Conservation (phyloP, 2,888 invertebrate genomes). For the Leptura quadrifasciata region DNA sequence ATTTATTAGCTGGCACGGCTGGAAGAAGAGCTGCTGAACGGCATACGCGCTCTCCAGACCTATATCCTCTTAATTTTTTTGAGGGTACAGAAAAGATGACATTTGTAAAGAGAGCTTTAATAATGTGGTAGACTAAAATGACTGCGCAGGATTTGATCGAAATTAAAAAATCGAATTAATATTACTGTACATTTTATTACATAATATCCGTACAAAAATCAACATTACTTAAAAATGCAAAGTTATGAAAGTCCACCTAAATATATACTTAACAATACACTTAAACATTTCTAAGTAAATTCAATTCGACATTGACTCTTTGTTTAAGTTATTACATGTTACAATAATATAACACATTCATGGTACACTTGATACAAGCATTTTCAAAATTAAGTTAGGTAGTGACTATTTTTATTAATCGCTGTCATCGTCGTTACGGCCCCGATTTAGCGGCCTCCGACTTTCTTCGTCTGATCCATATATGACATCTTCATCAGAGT, state of each 20-base stretch:
- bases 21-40: too few relatives aligned
- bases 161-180: not conserved
- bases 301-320: slow-evolving; percentile 37
- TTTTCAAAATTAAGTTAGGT: slow-evolving; percentile 11
- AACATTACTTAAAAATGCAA: slow-evolving; percentile 38
- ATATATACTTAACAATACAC: slow-evolving; percentile 29
- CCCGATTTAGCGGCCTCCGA: slow-evolving; percentile 85
- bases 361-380: slow-evolving; percentile 50
- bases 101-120: too few relatives aligned
- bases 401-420: slow-evolving; percentile 75
- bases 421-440: slow-evolving; percentile 83
- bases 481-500: slow-evolving; percentile 97
- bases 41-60: too few relatives aligned
- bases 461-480: slow-evolving; percentile 95
- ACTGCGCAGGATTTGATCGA: not conserved
- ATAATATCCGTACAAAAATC: slow-evolving; percentile 47
- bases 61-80: too few relatives aligned
- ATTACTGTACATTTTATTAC: slow-evolving; percentile 39
- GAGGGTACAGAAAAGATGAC: too few relatives aligned
- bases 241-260: slow-evolving; percentile 35
- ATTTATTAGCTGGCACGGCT: too few relatives aligned
- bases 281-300: slow-evolving; percentile 14
- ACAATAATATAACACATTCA: slow-evolving; percentile 42
- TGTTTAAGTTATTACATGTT: slow-evolving; percentile 31
- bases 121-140: too few relatives aligned